Evolutionary conservation across 2,797 vertebrate genomes (phyloP).

Genomic region (Pseudomugil gertrudae): DNA sequence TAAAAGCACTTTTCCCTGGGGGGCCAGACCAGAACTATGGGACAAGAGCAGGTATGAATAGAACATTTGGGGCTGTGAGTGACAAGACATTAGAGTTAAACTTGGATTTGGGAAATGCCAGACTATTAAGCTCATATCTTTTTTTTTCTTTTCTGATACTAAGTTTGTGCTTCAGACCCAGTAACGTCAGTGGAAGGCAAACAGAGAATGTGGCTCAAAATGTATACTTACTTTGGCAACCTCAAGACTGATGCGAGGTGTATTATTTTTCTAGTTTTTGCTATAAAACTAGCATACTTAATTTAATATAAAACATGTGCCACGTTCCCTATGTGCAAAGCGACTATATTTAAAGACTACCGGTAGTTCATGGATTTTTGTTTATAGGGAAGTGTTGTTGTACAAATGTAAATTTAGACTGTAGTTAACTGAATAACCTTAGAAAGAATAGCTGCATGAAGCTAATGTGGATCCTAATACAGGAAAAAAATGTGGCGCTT

Average conservation of each 20-base stretch:
- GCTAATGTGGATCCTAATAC: too few relatives aligned
- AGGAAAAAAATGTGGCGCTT: too few relatives aligned
- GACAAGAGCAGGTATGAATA: slow-evolving; percentile 69
- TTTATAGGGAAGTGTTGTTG: too few relatives aligned
- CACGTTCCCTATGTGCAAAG: too few relatives aligned
- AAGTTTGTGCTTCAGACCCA: slow-evolving; percentile 51
- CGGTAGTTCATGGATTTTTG: too few relatives aligned
- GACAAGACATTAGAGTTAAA: slow-evolving; percentile 5
- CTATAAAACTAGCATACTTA: not conserved
- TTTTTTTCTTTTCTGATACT: slow-evolving; percentile 41
- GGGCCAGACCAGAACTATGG: slow-evolving; percentile 67
- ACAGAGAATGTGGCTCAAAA: slow-evolving; percentile 2
- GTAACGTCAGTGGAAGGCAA: slow-evolving; percentile 36
- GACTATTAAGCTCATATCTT: not conserved
- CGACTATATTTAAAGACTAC: too few relatives aligned
- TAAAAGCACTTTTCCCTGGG: slow-evolving; percentile 79
- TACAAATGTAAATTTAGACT: too few relatives aligned
- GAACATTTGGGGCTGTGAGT: not conserved
- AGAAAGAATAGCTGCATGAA: too few relatives aligned
- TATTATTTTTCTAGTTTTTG: slow-evolving; percentile 14
- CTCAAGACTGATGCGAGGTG: slow-evolving; percentile 27
- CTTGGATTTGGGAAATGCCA: not conserved
- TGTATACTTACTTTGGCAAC: slow-evolving; percentile 7
- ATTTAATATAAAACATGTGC: too few relatives aligned
- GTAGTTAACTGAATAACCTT: too few relatives aligned